Base-by-base conservation (phyloP, 2,797 vertebrate genomes). In the Ficedula albicollis region DNA sequence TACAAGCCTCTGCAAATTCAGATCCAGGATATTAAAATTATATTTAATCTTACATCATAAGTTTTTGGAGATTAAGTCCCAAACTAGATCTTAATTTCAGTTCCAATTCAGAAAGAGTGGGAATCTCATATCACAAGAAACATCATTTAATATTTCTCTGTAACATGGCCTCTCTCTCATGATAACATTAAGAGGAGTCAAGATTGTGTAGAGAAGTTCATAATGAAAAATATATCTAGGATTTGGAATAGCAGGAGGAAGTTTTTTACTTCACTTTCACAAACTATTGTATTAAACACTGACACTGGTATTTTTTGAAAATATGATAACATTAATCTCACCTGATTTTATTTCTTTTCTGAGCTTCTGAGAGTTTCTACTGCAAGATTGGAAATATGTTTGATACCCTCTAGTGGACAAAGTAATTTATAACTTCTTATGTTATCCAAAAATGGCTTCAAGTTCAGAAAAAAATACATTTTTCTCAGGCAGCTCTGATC, bases 361-460 rank as follows among this genome's bases (percentile, higher is more conserved):
- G 39, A 73, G 13, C 27, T n/a, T 76, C 48, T 73, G 29, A 72
- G 54, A 7, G 43, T 36, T 84, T n/a, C 22, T 60, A 36, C 25
- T 59, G 38, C 12, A 86, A 73, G 34, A 78, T 44, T 96, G 81
- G 43, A 84, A 96, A 74, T 90, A 96, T 82, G 80, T 52, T 81
- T 54, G 56, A 38, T 77, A 88, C 96, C 96, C 96, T 97, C 96
- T 96, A 93, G 96, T 96, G 96, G 96, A 79, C 73, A 86, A 87
- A 92, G 39, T 52, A 59, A 43, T 25, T 49, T 56, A 91, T 23
- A 91, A 86, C 80, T 11, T 80, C 60, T 56, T 38, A n/a, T 3
- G 16, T 54, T 41, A 32, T 14, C 16, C 23, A 49, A 66, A 95
- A 80, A 22, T 26, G 13, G 5, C 13, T 89, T 62, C 41, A 87